These are phyloP conservation scores for Lycocerus yunnanus DNA, from an alignment of 2,888 invertebrate genomes.

Conservation along the genomic window DNA sequence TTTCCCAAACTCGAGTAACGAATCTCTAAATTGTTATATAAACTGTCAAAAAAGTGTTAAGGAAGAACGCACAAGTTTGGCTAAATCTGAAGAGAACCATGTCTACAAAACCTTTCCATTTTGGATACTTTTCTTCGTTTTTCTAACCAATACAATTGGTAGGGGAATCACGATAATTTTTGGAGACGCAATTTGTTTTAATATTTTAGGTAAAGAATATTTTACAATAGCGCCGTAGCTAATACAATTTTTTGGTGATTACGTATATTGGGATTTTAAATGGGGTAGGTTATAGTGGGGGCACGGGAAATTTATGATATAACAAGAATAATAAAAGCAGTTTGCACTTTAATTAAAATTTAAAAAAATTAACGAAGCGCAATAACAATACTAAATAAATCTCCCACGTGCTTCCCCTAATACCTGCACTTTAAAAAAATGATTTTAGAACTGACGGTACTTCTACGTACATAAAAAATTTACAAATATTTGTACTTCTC, in stretches of 20 bases:
- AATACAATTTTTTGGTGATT: no score
- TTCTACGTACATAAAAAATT: no score
- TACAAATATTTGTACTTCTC: slow-evolving; percentile 33
- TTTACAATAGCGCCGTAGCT: background rate
- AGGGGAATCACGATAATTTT: slow-evolving; percentile 87
- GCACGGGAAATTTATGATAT: no score
- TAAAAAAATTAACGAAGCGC: no score
- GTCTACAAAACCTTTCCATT: slow-evolving; percentile 65
- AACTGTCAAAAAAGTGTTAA: slow-evolving; percentile 46
- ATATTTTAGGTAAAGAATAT: slow-evolving; percentile 68
- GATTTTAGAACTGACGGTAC: no score
- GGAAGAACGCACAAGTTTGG: slow-evolving; percentile 58
- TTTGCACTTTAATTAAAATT: no score
- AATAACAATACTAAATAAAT: no score
- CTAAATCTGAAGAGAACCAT: slow-evolving; percentile 49
- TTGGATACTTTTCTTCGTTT: slow-evolving; percentile 76
- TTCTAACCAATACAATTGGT: slow-evolving; percentile 80
- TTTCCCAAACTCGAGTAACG: slow-evolving; percentile 18
- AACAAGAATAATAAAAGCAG: no score
- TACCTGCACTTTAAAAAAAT: no score
- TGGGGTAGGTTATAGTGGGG: no score
- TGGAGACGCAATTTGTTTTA: slow-evolving; percentile 88
- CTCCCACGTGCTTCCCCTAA: no score
- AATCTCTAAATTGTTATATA: slow-evolving; percentile 48
- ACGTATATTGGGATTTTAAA: no score